Evolutionary conservation across 2,797 vertebrate species (phyloP), one percentile per base, ranked within the genome.

Genomic region (Anas acuta): DNA sequence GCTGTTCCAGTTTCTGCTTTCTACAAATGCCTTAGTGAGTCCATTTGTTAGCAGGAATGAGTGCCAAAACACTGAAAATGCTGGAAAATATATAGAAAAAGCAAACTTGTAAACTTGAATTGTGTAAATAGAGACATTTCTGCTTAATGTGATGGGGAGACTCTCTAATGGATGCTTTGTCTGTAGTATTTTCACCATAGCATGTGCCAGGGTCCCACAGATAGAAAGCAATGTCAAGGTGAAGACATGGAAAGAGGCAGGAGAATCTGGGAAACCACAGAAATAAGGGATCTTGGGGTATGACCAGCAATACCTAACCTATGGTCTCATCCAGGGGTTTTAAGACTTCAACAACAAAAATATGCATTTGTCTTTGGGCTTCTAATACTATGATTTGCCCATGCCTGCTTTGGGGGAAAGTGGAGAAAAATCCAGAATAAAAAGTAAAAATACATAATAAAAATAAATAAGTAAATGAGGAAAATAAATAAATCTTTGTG

Each of bases 241-340:
- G 13, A 16, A 71, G 69, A 58, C 33, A 20, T 1, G 25, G n/a
- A 71, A 89, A 67, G 25, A 69, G 45, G 26, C 30, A 71, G 14
- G 22, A 45, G 47, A 84, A 64, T 51, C 39, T 54, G 11, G 15
- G 35, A 86, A 58, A 49, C 22, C 10, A 58, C 41, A 39, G 16
- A 8, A 28, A 20, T 43, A 43, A 53, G 28, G 32, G 22, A 70
- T 32, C 16, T 67, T 89, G 0, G 0, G 4, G 51, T 81, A 8
- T 11, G 64, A 67, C 18, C 72, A 78, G 12, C 18, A 72, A 81
- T 79, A 77, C 3, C 7, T 65, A 74, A 13, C 9, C 67, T 83
- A 41, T 3, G 37, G 6, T 47, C 12, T 79, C n/a, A 64, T 33
- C 17, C 80, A 70, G 65, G 10, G 0, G 73, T 84, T 84, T 84